Evolutionary conservation across 1,140 invertebrate genomes (phyloP).

Genomic region (Euwallacea similis): DNA sequence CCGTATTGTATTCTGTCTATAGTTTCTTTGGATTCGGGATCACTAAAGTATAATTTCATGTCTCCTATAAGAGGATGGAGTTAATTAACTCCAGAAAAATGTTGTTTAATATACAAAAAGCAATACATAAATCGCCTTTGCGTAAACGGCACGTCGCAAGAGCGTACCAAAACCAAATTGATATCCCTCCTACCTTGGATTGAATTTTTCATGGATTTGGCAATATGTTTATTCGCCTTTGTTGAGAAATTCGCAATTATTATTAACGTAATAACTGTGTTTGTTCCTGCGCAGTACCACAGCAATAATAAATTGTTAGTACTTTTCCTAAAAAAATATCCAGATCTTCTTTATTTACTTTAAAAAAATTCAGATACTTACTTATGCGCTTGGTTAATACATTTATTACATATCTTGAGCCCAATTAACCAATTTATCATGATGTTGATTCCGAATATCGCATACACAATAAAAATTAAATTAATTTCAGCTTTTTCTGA

Average conservation of each 20-base stretch:
- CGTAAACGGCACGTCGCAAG: background rate
- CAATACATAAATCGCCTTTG: too few species aligned
- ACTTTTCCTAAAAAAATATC: constrained; percentile 46
- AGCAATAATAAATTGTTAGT: constrained; percentile 46
- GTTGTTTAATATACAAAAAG: too few species aligned
- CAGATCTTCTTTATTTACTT: background rate
- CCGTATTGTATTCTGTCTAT: constrained; percentile 51
- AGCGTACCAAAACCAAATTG: background rate
- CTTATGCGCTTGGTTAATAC: constrained; percentile 49
- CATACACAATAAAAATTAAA: constrained; percentile 50
- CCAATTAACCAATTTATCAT: constrained; percentile 49
- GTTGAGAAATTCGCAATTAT: constrained; percentile 44
- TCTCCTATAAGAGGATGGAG: constrained; percentile 37
- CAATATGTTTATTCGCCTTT: constrained; percentile 49
- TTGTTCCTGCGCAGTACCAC: constrained; percentile 46
- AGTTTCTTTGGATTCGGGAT: constrained; percentile 51
- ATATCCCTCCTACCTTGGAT: constrained; percentile 24
- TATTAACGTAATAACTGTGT: constrained; percentile 45
- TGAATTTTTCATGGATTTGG: constrained; percentile 49
- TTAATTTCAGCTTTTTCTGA: constrained; percentile 50
- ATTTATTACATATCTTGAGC: constrained; percentile 49
- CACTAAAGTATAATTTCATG: constrained; percentile 52
- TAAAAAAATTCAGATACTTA: constrained; percentile 31
- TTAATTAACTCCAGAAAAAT: too few species aligned
- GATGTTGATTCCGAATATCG: constrained; percentile 47